Evolutionary conservation across 2,888 invertebrate species (phyloP), one percentile per base, ranked within the genome.

Genomic region (Malthinus seriepunctatus): DNA sequence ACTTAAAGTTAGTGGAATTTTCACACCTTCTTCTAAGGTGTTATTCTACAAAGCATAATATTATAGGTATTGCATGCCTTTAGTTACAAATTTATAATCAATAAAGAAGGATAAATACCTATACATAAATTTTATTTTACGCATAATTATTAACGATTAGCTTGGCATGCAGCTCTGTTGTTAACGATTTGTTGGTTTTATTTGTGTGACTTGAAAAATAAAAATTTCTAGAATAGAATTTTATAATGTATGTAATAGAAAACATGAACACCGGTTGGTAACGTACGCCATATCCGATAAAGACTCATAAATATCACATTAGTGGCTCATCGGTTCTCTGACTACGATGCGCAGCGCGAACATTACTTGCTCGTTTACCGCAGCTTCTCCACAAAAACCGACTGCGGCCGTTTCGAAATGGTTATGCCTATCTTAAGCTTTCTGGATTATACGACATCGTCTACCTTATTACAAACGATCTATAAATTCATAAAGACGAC

Each of bases 311-410:
- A 76, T 76, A 75, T 75, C 73, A 69, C 76, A 75, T 76, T 76
- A 75, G 74, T 71, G 73, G 73, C 72, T 73, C 69, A 67, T 60
- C 67, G 70, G 71, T 73, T 69, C 71, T 71, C 69, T 68, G 66
- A 63, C 66, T 69, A 70, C 69, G 71, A 70, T 72, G 74, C 72
- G 73, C 73, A 71, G 68, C 73, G 73, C 69, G 70, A 72, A 73
- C 75, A 76, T 76, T 76, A 75, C 73, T 76, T 73, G 71, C 76
- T 76, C 76, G 74, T 76, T 76, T 76, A 72, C 74, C 73, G 71
- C 76, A 75, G 71, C 72, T 68, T 69, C 66, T 66, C 71, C 72
- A 66, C 72, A 73, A 74, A 75, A 73, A 72, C 71, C 69, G 54
- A 68, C 60, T 68, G 66, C 68, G 69, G 70, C 67, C 68, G 67